Base-by-base conservation (phyloP, 2,797 vertebrate species). In the Hylomyscus alleni region DNA sequence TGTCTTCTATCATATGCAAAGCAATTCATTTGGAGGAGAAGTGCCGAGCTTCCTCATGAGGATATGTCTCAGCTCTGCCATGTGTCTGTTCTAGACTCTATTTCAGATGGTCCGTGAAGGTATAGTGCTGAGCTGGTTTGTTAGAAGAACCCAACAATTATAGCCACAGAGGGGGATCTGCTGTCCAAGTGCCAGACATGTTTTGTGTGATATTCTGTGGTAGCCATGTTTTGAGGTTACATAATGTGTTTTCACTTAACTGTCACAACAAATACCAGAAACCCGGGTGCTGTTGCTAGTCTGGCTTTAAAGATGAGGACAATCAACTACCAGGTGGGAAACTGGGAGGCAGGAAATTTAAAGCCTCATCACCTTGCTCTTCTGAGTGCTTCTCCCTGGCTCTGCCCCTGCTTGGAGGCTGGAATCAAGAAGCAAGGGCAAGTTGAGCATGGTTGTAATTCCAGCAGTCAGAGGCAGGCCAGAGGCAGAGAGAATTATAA, bases 171-270 rank as follows among this genome's bases (percentile, higher is more conserved):
- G 10, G 17, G 56, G 26, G 15, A 60, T 7, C 40, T 15, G 6
- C 69, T 82, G 75, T 67, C 54, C 19, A 14, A 58, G 19, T 10
- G 9, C 11, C 26, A 62, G 80, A 17, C 24, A 9, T 60, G 22
- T 76, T 77, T 85, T 40, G 22, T 67, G 31, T 67, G 31, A 34
- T 31, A 34, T 67, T 67, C 65, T 67, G 14, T 6, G 6, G 11
- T 69, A 72, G n/a, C 8, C n/a, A 9, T 60, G 17, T 75, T 76
- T 84, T 34, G 24, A 72, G 52, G 40, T 40, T 54, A 26, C 54
- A 40, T 40, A 77, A 67, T 73, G 65, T 72, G 81, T 89, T 37
- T 91, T 96, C 40, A 76, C 62, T 92, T 85, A 72, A 82, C 75
- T 26, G 67, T 78, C 50, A 2, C 47, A 31, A 54, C 82, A 77